These are phyloP conservation scores for Escarpia spicata DNA, from an alignment of 2,888 invertebrate species.

Conservation along the genomic window DNA sequence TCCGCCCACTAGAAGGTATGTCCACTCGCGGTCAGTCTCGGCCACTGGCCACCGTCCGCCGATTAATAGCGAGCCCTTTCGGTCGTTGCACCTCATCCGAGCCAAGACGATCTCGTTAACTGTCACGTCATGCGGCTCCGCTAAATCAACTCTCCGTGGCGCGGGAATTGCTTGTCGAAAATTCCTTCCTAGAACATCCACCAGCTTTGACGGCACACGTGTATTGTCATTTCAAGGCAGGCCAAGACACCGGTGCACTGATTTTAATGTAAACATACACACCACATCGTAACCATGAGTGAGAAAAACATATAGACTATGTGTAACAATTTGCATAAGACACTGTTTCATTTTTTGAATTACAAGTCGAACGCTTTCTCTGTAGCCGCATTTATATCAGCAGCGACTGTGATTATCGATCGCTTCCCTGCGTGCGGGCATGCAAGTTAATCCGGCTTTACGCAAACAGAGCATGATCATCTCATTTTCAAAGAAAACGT, in stretches of 20 bases:
- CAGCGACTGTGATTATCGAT: background rate
- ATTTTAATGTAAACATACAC: background rate
- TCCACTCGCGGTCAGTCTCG: background rate
- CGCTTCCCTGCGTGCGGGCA: background rate
- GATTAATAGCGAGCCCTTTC: background rate
- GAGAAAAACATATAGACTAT: background rate
- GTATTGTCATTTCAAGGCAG: background rate
- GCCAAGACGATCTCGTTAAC: background rate
- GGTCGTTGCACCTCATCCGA: constrained; percentile 4
- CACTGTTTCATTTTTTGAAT: background rate
- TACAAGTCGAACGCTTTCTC: background rate
- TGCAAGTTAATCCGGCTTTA: background rate
- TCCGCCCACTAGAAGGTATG: background rate
- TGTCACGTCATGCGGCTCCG: background rate
- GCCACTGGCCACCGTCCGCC: background rate
- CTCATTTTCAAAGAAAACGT: background rate
- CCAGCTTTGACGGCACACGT: background rate
- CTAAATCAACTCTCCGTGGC: background rate
- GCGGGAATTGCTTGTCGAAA: background rate
- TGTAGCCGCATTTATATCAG: background rate
- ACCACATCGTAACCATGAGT: background rate
- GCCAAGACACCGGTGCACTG: background rate
- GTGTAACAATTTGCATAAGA: background rate
- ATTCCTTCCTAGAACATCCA: constrained; percentile 16
- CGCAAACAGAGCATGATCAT: background rate